Conservation (phyloP, 2,113 vertebrate species). For the Grallaria varia region DNA sequence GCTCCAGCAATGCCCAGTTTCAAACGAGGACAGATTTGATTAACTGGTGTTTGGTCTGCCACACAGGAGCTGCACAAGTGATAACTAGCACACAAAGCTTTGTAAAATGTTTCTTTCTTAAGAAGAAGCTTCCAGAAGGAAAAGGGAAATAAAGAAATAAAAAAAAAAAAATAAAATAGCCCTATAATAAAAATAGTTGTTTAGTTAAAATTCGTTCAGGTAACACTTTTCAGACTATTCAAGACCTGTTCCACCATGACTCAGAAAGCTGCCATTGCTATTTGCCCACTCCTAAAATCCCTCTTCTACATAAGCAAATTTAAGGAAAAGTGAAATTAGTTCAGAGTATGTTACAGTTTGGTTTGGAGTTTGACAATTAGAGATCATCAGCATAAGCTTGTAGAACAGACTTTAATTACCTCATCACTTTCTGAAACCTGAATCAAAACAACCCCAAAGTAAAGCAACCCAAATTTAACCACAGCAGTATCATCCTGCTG, state of each 20-base stretch:
- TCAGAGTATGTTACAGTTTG: not conserved
- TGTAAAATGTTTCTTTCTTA: not conserved
- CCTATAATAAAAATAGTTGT: not conserved
- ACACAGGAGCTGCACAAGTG: not conserved
- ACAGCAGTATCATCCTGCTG: not conserved
- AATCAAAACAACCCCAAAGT: not conserved
- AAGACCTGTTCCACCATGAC: not conserved
- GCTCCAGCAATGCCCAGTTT: not conserved
- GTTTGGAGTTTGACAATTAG: not conserved
- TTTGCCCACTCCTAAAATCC: not conserved
- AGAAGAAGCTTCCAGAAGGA: not conserved
- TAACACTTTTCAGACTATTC: not conserved
- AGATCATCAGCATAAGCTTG: not conserved
- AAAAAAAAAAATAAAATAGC: accelerated
- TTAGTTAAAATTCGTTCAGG: not conserved
- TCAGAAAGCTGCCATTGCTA: not conserved
- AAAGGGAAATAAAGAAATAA: not conserved
- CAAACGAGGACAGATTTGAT: not conserved
- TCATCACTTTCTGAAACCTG: not conserved
- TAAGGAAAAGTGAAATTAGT: not conserved
- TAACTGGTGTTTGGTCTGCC: not conserved
- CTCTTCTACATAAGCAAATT: not conserved
- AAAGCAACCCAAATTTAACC: not conserved
- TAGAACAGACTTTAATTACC: not conserved
- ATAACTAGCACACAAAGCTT: not conserved